Percentiles rank a stretch among this genome's conserved stretches.
Evolutionary conservation across 1,140 invertebrate genomes (phyloP).

Genomic region (Drosophila grimshawi): DNA sequence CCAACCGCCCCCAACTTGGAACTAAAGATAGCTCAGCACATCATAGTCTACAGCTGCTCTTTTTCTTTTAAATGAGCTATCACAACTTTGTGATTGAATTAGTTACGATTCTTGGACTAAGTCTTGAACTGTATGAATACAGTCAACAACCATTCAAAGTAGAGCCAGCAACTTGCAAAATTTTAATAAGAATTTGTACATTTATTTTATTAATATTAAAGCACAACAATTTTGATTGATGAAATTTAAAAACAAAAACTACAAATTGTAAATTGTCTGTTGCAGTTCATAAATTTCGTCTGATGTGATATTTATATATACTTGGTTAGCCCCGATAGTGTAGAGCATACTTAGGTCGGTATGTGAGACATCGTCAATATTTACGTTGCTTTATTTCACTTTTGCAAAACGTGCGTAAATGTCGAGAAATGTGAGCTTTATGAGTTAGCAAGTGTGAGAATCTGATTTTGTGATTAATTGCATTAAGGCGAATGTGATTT

Average conservation of each 20-base stretch:
- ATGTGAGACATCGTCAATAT: not conserved
- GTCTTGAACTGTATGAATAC: too few relatives aligned
- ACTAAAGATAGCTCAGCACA: constrained; percentile 13
- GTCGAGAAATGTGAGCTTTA: constrained; percentile 64
- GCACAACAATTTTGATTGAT: too few relatives aligned
- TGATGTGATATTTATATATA: not conserved
- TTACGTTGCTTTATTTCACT: constrained; percentile 11
- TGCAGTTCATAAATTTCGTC: too few relatives aligned
- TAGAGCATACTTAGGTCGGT: constrained; percentile 10
- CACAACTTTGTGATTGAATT: not conserved
- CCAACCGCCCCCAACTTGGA: constrained; percentile 9
- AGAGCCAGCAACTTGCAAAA: not conserved
- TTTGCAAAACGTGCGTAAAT: constrained; percentile 73
- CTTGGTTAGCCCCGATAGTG: not conserved
- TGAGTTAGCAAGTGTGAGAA: constrained; percentile 61
- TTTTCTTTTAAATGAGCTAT: not conserved
- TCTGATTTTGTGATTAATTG: constrained; percentile 52
- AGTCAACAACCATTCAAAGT: too few relatives aligned
- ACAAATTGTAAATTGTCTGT: too few relatives aligned
- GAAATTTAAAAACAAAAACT: too few relatives aligned
- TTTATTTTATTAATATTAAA: too few relatives aligned
- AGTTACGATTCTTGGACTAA: too few relatives aligned
- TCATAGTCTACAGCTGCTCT: constrained; percentile 5
- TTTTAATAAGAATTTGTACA: too few relatives aligned
- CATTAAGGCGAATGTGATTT: constrained; percentile 46